Evolutionary conservation across 2,113 vertebrate genomes (phyloP).

Genomic region (Gasterosteus nipponicus): DNA sequence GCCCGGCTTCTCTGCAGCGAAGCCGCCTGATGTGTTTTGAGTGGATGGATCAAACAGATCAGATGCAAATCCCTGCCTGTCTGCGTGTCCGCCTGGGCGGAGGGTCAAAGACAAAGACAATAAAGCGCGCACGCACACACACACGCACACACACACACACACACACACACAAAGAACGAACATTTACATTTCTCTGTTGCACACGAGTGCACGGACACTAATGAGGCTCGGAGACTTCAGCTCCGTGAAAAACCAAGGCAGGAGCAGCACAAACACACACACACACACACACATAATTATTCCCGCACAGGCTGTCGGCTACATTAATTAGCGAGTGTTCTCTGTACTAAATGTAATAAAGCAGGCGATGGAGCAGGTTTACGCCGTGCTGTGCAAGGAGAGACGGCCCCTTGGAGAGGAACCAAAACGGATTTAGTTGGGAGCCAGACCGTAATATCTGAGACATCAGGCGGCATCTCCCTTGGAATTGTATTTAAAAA

Average conservation of each 20-base stretch:
- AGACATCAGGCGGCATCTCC: slow-evolving; percentile 20
- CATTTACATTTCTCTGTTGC: slow-evolving; percentile 51
- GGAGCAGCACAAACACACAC: slow-evolving; percentile 1
- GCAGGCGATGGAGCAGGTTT: slow-evolving; percentile 51
- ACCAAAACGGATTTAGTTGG: slow-evolving; percentile 39
- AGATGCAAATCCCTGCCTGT: slow-evolving; percentile 63
- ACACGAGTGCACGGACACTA: slow-evolving; percentile 27
- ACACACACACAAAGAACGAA: slow-evolving; percentile 36
- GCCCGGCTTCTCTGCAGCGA: slow-evolving; percentile 46
- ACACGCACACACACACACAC: slow-evolving; percentile 11
- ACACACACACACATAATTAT: slow-evolving; percentile 28
- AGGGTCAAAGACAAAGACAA: slow-evolving; percentile 49
- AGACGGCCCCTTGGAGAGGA: slow-evolving; percentile 52
- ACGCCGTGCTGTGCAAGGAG: slow-evolving; percentile 55
- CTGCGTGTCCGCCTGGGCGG: slow-evolving; percentile 35
- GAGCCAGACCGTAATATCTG: background rate
- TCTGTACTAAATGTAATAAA: slow-evolving; percentile 66
- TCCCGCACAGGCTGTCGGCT: slow-evolving; percentile 48
- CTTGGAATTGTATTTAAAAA: background rate
- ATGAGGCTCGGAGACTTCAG: slow-evolving; percentile 35
- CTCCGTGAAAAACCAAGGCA: slow-evolving; percentile 8
- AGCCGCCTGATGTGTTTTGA: slow-evolving; percentile 60
- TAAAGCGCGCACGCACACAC: background rate
- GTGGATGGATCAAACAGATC: slow-evolving; percentile 67
- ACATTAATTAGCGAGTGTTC: slow-evolving; percentile 74